These are phyloP conservation scores for Bradypodion ventrale DNA, from an alignment of 2,797 vertebrate species.

Conservation along the genomic window DNA sequence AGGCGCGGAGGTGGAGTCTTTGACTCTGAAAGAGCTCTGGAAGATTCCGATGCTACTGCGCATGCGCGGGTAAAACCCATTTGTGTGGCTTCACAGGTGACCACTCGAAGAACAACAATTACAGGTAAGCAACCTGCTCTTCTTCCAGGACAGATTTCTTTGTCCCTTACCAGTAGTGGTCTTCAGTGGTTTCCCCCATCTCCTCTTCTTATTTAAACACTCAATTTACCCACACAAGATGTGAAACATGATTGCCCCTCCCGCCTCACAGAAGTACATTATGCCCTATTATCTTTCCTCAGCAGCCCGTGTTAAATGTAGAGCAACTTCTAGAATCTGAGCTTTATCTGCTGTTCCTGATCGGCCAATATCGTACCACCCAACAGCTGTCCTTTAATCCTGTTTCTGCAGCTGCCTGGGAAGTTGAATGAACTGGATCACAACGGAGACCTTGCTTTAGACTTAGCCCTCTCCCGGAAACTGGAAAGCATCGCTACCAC, in stretches of 20 bases:
- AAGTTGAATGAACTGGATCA: constrained; percentile 95
- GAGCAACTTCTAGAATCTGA: not conserved
- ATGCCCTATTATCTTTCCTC: not conserved
- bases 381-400: constrained; percentile 3
- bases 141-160: not conserved
- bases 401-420: constrained; percentile 83
- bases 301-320: not conserved
- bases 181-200: not conserved
- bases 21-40: too few relatives aligned
- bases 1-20: too few relatives aligned
- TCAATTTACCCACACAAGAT: not conserved
- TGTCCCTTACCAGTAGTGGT: not conserved
- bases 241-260: not conserved
- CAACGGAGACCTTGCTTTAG: constrained; percentile 93
- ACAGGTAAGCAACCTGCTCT: too few relatives aligned
- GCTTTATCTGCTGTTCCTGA: not conserved
- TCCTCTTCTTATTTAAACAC: not conserved
- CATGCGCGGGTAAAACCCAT: too few relatives aligned
- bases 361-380: not conserved
- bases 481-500: constrained; percentile 95
- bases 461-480: constrained; percentile 88
- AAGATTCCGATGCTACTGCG: too few relatives aligned
- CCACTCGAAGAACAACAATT: too few relatives aligned
- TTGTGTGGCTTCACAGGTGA: too few relatives aligned
- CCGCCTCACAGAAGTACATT: not conserved